Conservation (phyloP, 2,888 invertebrate species). For the Dicranocentrus wangi region DNA sequence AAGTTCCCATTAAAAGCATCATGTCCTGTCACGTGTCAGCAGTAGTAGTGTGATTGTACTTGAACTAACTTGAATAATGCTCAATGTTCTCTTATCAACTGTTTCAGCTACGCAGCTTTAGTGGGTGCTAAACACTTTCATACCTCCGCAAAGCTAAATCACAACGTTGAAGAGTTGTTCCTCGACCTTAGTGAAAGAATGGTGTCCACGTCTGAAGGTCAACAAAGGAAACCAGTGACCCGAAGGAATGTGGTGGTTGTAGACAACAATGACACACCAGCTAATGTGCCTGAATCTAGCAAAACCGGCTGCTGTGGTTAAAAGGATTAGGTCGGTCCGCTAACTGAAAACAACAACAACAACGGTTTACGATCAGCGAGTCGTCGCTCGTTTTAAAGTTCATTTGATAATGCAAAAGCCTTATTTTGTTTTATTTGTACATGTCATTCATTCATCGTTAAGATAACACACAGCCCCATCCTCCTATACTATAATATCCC, state of each 20-base stretch:
- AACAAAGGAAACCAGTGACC: slow-evolving; percentile 72
- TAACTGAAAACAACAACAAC: too few species aligned
- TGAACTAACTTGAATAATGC: too few species aligned
- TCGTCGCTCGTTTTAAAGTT: too few species aligned
- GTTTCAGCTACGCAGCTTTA: slow-evolving; percentile 88
- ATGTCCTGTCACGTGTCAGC: too few species aligned
- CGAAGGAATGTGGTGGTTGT: slow-evolving; percentile 73
- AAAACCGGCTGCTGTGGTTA: slow-evolving; percentile 73
- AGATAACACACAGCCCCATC: too few species aligned
- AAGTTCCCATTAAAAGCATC: too few species aligned
- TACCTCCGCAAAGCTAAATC: slow-evolving; percentile 93
- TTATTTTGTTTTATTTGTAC: slow-evolving; percentile 25
- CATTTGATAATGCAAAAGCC: slow-evolving; percentile 17
- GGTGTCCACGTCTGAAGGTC: slow-evolving; percentile 77
- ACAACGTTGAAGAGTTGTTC: slow-evolving; percentile 93
- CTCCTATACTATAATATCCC: slow-evolving; percentile 1
- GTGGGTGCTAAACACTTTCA: slow-evolving; percentile 94
- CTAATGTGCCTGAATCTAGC: slow-evolving; percentile 47
- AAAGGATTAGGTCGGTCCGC: too few species aligned
- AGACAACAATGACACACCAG: slow-evolving; percentile 71
- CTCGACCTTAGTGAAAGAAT: slow-evolving; percentile 86
- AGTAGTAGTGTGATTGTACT: too few species aligned
- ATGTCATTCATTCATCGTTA: not conserved
- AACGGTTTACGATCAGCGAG: too few species aligned
- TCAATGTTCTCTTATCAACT: too few species aligned